Base-by-base conservation (phyloP, 1,140 invertebrate genomes). In the Bombus consobrinus region DNA sequence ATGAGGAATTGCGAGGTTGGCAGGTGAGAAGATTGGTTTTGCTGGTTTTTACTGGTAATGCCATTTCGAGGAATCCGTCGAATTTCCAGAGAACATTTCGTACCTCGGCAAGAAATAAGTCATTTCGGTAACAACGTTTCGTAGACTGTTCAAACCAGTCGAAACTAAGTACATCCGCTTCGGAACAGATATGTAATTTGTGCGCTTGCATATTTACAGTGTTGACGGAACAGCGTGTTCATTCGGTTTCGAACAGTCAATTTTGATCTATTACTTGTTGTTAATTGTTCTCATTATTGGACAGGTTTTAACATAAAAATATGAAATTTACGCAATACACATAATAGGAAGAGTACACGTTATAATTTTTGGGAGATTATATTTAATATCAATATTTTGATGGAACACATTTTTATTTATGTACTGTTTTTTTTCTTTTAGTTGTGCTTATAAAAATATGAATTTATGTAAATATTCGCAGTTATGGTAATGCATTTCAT, bases 31-130 rank as follows among this genome's bases (percentile, higher is more conserved):
- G 66, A 82, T 89, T 53, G 87, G 82, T 89, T 77, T 80, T 64
- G 75, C 75, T 83, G 25, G 79, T 85, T 89, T 89, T 89, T 89
- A 87, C 84, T 66, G 59, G 66, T 81, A 85, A 85, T 81, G 62
- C 72, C 76, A 81, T 85, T 71, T 83, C 81, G 85, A 82, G 85
- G 80, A 87, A 90, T 90, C 81, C 87, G 83, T 85, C 89, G 90
- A 90, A 91, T 91, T 91, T 87, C 68, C 81, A 89, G 81, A 43
- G 82, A 87, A 79, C 87, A 78, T 83, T 76, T 62, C 62, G 74
- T 41, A 71, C 76, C 53, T 32, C 3, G 12, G 71, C 82, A 87
- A 82, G 68, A 83, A 89, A 88, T 83, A 86, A 86, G 84, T 89
- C 82, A 81, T 89, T 88, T 81, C 75, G 75, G 62, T 80, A 89